Evolutionary conservation across 1,140 invertebrate genomes (phyloP).

Genomic region (Phocides pigmalion): DNA sequence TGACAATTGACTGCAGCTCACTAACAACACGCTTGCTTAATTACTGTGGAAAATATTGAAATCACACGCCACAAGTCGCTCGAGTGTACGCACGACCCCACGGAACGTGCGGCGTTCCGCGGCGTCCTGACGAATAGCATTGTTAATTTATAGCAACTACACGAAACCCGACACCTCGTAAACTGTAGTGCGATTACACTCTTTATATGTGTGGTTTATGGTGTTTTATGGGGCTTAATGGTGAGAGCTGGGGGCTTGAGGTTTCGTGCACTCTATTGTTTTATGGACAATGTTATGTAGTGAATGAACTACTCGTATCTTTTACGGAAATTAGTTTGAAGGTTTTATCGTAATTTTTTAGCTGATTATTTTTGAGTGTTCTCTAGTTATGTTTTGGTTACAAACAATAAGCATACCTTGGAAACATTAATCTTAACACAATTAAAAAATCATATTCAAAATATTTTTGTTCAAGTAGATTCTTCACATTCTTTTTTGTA

Average conservation of each 20-base stretch:
- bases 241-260: not conserved
- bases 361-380: not conserved
- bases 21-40: constrained; percentile 18
- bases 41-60: constrained; percentile 21
- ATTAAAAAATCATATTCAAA: too few species aligned
- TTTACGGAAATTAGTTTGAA: not conserved
- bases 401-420: too few species aligned
- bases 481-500: too few species aligned
- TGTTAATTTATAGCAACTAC: constrained; percentile 12
- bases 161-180: constrained; percentile 14
- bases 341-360: not conserved
- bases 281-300: not conserved
- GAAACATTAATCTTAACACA: too few species aligned
- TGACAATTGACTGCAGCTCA: constrained; percentile 11
- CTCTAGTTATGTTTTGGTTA: not conserved
- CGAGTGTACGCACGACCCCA: not conserved
- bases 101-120: not conserved
- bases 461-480: too few species aligned
- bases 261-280: not conserved
- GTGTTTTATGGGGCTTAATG: constrained; percentile 13
- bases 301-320: not conserved
- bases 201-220: constrained; percentile 13
- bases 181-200: constrained; percentile 17
- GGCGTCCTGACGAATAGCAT: constrained; percentile 1
- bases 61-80: constrained; percentile 15